These are phyloP conservation scores for Piprites chloris DNA, from an alignment of 2,113 vertebrate genomes.

Conservation along the genomic window DNA sequence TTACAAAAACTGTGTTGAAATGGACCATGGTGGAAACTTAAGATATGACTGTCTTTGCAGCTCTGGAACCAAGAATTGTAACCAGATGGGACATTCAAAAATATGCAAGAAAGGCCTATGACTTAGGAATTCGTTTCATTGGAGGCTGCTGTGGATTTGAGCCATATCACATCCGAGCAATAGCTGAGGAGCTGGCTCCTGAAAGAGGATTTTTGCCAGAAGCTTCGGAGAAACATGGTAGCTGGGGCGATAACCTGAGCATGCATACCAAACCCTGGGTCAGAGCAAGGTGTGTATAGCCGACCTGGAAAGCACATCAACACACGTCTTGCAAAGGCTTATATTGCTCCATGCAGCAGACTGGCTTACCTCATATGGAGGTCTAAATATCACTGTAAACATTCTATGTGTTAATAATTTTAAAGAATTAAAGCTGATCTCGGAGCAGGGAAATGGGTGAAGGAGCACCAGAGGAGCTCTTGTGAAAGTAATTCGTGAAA, in stretches of 20 bases:
- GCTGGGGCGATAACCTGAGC: constrained; percentile 84
- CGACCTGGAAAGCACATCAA: not conserved
- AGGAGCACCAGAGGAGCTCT: not conserved
- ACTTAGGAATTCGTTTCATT: constrained; percentile 86
- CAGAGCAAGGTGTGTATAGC: constrained; percentile 85
- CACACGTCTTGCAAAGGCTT: not conserved
- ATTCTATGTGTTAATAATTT: not conserved
- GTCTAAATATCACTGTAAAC: not conserved
- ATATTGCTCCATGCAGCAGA: not conserved
- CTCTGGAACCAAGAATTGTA: constrained; percentile 88
- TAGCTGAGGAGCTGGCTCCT: constrained; percentile 88
- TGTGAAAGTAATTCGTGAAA: not conserved
- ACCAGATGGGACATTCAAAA: constrained; percentile 94
- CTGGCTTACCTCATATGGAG: not conserved
- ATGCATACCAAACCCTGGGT: constrained; percentile 99
- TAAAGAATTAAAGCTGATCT: not conserved
- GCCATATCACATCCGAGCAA: constrained; percentile 89
- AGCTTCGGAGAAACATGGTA: constrained; percentile 91
- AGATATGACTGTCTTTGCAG: constrained; percentile 58
- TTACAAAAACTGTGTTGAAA: not conserved
- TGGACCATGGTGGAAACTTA: not conserved
- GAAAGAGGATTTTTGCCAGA: constrained; percentile 86
- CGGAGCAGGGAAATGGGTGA: not conserved
- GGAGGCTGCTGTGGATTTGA: constrained; percentile 97
- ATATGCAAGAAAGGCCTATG: constrained; percentile 90